These are phyloP conservation scores for Saccopteryx leptura DNA, from an alignment of 2,113 vertebrate genomes.

Conservation along the genomic window DNA sequence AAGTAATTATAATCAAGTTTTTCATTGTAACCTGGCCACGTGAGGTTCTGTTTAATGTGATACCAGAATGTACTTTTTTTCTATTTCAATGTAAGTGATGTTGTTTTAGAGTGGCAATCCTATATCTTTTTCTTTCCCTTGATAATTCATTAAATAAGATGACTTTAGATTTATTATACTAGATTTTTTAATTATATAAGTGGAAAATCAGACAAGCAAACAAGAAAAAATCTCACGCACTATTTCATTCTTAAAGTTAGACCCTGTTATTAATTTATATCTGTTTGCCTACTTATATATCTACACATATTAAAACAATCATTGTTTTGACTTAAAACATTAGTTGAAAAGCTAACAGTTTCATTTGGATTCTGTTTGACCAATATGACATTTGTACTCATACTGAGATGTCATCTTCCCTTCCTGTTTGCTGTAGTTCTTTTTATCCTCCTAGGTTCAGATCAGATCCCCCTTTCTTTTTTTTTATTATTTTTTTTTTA, in stretches of 20 bases:
- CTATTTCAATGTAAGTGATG: not conserved
- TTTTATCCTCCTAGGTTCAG: not conserved
- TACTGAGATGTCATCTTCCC: not conserved
- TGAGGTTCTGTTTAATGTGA: not conserved
- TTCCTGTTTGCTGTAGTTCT: not conserved
- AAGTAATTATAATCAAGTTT: conserved; percentile 14
- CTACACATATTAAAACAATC: not conserved
- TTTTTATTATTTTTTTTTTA: too few relatives aligned
- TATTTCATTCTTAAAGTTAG: conserved; percentile 11
- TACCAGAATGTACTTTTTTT: not conserved
- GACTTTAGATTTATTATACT: not conserved
- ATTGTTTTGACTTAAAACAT: conserved; percentile 15
- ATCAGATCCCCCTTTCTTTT: not conserved
- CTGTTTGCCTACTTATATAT: not conserved
- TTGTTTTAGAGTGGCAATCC: not conserved
- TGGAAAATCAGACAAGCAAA: not conserved
- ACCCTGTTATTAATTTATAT: not conserved
- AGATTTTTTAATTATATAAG: not conserved
- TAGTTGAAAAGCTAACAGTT: not conserved
- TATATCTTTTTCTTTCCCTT: conserved; percentile 8
- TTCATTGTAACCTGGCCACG: not conserved
- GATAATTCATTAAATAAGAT: not conserved
- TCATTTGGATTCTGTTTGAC: not conserved
- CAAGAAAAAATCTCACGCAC: not conserved
- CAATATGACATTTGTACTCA: not conserved